Conservation (phyloP, 2,797 vertebrate genomes). For the Novumbra hubbsi region DNA sequence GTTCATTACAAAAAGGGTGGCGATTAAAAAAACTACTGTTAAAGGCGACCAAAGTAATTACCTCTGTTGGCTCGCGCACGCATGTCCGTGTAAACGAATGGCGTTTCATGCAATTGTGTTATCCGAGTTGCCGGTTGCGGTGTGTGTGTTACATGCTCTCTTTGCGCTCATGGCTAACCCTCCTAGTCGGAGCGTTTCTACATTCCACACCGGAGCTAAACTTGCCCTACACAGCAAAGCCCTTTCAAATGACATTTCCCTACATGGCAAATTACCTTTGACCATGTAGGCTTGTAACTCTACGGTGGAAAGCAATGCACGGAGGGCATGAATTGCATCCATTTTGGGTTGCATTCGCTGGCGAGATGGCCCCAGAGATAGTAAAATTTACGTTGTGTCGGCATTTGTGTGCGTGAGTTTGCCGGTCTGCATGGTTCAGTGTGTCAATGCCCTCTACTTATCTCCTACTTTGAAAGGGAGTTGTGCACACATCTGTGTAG, state of each 20-base stretch:
- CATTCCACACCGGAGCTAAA: constrained; percentile 30
- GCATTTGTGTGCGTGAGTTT: neutral
- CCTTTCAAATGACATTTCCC: neutral
- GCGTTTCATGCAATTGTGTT: neutral
- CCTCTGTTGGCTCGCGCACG: neutral
- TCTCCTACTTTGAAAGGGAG: no score
- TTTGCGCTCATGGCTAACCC: neutral
- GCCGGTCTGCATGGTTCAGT: neutral
- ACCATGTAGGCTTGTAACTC: neutral
- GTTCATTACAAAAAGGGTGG: neutral
- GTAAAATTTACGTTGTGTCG: neutral
- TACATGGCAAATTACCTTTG: neutral
- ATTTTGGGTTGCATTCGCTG: neutral
- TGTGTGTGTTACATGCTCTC: neutral
- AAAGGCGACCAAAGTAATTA: neutral
- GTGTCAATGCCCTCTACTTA: neutral
- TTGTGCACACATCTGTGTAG: no score
- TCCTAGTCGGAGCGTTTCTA: constrained; percentile 23
- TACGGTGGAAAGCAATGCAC: neutral
- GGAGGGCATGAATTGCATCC: neutral
- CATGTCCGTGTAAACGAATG: constrained; percentile 5
- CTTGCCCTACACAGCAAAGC: constrained; percentile 16
- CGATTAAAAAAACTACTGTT: neutral
- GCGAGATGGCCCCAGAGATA: neutral
- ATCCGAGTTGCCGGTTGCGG: constrained; percentile 9